Evolutionary conservation across 2,888 invertebrate species (phyloP).

Genomic region (Liodrosophila aerea): DNA sequence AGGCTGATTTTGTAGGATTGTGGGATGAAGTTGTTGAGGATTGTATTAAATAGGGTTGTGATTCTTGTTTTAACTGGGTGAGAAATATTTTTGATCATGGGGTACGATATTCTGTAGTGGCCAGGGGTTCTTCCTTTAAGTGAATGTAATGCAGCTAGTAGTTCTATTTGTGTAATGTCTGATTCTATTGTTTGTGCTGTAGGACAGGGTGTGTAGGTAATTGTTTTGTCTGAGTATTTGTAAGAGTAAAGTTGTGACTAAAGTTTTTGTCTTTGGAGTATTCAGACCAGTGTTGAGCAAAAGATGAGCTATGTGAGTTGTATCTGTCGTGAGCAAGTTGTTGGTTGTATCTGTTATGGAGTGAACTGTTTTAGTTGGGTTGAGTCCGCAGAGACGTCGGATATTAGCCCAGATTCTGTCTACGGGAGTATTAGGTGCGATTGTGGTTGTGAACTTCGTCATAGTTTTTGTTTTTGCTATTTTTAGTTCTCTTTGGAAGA

Average conservation of each 20-base stretch:
- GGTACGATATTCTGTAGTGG: neutral
- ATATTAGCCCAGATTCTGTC: no score
- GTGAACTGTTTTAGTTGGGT: neutral
- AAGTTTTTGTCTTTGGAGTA: neutral
- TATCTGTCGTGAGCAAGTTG: no score
- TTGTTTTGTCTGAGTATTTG: neutral
- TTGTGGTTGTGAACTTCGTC: no score
- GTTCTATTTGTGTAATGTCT: no score
- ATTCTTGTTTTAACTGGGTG: no score
- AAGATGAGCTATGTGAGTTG: neutral
- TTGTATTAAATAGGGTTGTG: no score
- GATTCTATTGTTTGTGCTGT: no score
- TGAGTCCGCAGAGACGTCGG: neutral
- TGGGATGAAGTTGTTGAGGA: no score
- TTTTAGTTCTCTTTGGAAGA: neutral
- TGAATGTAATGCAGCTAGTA: neutral
- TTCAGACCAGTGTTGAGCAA: neutral
- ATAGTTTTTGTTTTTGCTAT: no score
- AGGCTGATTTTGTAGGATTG: neutral
- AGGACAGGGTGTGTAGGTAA: no score
- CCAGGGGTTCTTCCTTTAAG: neutral
- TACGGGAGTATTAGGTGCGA: no score
- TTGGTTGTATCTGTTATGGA: neutral
- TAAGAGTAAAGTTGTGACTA: neutral
- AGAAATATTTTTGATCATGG: no score